Conservation (phyloP, 2,113 vertebrate genomes). For the Lamprotornis superbus region DNA sequence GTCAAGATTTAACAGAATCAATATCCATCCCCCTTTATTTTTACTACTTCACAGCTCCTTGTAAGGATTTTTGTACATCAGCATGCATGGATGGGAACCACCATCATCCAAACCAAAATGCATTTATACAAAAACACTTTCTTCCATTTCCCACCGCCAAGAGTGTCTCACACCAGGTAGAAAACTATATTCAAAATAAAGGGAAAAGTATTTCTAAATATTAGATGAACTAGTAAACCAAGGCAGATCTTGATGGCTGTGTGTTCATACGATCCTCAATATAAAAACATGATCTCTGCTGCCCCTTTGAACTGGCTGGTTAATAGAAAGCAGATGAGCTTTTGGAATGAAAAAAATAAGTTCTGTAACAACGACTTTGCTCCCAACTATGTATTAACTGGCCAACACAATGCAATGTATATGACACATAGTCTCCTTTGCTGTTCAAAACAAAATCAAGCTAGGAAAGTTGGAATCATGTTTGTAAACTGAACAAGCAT, state of each 20-base stretch:
- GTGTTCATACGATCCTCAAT: not conserved
- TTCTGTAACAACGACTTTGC: not conserved
- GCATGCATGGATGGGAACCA: not conserved
- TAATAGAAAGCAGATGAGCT: not conserved
- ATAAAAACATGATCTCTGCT: not conserved
- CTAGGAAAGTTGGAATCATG: not conserved
- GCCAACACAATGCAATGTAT: not conserved
- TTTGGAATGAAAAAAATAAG: not conserved
- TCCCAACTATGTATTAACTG: not conserved
- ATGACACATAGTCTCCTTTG: not conserved
- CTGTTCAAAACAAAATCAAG: not conserved
- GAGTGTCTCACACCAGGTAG: not conserved
- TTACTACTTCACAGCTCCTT: not conserved
- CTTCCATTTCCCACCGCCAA: not conserved
- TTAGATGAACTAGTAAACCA: not conserved
- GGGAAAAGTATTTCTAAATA: not conserved
- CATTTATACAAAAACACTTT: not conserved
- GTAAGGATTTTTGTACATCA: not conserved
- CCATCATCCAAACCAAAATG: not conserved
- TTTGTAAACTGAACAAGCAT: not conserved
- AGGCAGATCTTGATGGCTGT: not conserved
- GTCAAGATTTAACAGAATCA: conserved; percentile 1
- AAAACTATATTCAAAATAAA: not conserved
- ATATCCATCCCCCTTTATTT: not conserved
- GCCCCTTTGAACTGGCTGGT: not conserved